phyloP scores from a whole-genome alignment of 2,113 vertebrate genomes.

The Zapus hudsonius region DNA sequence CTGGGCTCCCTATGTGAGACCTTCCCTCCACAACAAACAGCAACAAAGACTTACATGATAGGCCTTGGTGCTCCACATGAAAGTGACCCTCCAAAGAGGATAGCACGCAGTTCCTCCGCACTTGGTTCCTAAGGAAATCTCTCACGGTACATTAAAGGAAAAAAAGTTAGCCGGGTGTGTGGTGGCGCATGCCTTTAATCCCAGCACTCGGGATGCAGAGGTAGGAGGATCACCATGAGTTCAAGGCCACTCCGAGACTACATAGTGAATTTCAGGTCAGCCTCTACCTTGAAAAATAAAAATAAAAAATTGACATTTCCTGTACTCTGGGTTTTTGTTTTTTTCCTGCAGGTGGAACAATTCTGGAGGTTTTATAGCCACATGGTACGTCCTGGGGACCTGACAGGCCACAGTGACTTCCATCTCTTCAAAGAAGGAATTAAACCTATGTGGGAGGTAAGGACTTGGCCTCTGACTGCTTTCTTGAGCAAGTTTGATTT shows the following conservation, averaged over 20 bases:
- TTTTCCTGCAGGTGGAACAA: slow-evolving; percentile 88
- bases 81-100: background rate
- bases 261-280: too few relatives aligned
- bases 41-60: background rate
- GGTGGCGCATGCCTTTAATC: too few relatives aligned
- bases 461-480: slow-evolving; percentile 28
- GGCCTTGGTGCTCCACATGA: background rate
- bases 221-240: too few relatives aligned
- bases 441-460: slow-evolving; percentile 93
- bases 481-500: background rate
- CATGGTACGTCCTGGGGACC: slow-evolving; percentile 91
- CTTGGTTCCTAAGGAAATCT: background rate
- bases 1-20: background rate
- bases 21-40: too few relatives aligned
- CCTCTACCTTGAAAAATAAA: too few relatives aligned
- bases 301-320: background rate
- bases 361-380: slow-evolving; percentile 93
- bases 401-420: slow-evolving; percentile 92
- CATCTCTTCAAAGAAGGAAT: slow-evolving; percentile 93
- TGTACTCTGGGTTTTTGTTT: background rate
- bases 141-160: background rate
- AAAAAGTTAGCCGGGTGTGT: too few relatives aligned
- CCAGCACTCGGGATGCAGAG: too few relatives aligned
- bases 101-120: background rate
- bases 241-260: too few relatives aligned